A percentile compares a stretch with the other conserved stretches of the same genome.
Conservation (phyloP, 2,113 vertebrate genomes). For the Scomber scombrus region DNA sequence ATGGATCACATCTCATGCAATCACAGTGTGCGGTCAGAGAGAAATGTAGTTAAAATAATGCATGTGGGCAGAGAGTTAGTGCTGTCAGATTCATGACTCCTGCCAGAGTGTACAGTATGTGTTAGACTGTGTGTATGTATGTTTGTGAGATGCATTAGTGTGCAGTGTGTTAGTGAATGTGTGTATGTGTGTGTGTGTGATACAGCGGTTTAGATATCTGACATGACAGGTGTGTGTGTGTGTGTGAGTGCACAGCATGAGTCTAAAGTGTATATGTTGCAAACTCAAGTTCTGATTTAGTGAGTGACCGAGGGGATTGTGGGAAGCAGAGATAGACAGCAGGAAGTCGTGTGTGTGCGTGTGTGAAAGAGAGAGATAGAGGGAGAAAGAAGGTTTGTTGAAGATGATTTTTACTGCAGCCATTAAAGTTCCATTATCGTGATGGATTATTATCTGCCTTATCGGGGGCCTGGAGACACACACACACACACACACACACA, state of each 20-base stretch:
- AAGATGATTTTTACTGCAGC: slow-evolving; percentile 77
- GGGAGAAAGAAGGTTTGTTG: slow-evolving; percentile 36
- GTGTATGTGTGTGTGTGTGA: slow-evolving; percentile 16
- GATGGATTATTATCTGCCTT: slow-evolving; percentile 77
- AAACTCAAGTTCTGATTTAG: slow-evolving; percentile 55
- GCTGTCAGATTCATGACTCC: slow-evolving; percentile 35
- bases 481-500: slow-evolving; percentile 12
- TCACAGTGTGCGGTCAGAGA: slow-evolving; percentile 58
- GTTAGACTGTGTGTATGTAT: background rate
- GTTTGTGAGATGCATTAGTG: background rate
- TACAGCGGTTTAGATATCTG: slow-evolving; percentile 35
- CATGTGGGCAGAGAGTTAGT: slow-evolving; percentile 20
- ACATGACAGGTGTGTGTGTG: slow-evolving; percentile 48
- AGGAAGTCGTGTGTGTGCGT: background rate
- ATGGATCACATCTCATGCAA: slow-evolving; percentile 40
- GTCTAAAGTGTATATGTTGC: slow-evolving; percentile 30
- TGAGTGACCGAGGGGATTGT: slow-evolving; percentile 54
- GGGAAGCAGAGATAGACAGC: slow-evolving; percentile 35
- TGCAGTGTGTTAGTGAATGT: background rate
- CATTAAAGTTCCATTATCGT: slow-evolving; percentile 76
- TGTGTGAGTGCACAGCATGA: slow-evolving; percentile 17
- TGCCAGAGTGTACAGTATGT: background rate
- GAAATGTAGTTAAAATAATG: slow-evolving; percentile 48
- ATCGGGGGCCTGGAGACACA: slow-evolving; percentile 46
- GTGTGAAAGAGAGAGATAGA: background rate